A percentile compares a stretch with the other conserved stretches of the same genome.
Evolutionary conservation across 2,888 invertebrate species (phyloP).

Genomic region (Melanotus villosus): DNA sequence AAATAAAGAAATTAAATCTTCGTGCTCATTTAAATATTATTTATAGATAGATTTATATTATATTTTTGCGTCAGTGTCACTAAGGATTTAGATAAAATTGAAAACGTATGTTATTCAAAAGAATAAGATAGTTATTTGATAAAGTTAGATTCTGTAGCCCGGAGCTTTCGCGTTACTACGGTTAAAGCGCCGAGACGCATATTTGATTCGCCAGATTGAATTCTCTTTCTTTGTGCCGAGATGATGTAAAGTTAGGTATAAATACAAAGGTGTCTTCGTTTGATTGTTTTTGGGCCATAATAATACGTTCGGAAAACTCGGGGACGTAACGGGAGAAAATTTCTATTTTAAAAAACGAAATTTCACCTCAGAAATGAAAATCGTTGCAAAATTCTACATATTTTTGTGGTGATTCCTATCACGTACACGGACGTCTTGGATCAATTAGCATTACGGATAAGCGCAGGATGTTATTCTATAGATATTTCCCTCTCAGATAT

Average conservation of each 20-base stretch:
- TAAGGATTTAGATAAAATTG: constrained; percentile 48
- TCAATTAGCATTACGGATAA: constrained; percentile 51
- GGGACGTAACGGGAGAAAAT: no score
- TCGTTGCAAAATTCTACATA: no score
- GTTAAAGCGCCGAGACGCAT: constrained; percentile 44
- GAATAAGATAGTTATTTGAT: constrained; percentile 55
- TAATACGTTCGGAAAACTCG: not conserved
- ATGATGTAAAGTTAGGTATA: not conserved
- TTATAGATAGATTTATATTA: not conserved
- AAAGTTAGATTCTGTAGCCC: constrained; percentile 56
- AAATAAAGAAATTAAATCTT: no score
- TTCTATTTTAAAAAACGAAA: no score
- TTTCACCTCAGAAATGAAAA: no score
- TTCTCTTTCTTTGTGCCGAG: constrained; percentile 54
- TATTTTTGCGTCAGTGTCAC: not conserved
- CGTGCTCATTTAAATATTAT: no score
- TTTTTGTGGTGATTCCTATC: not conserved
- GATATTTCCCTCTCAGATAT: constrained; percentile 33
- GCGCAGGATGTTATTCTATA: constrained; percentile 42
- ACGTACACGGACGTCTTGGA: constrained; percentile 26
- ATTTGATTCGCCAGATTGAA: constrained; percentile 57
- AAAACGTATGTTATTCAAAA: constrained; percentile 53
- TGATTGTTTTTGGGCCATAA: constrained; percentile 4
- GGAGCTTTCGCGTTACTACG: constrained; percentile 50
- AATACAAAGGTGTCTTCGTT: not conserved